These are phyloP conservation scores for Cirrhinus mrigala DNA, from an alignment of 2,797 vertebrate genomes.

Conservation along the genomic window DNA sequence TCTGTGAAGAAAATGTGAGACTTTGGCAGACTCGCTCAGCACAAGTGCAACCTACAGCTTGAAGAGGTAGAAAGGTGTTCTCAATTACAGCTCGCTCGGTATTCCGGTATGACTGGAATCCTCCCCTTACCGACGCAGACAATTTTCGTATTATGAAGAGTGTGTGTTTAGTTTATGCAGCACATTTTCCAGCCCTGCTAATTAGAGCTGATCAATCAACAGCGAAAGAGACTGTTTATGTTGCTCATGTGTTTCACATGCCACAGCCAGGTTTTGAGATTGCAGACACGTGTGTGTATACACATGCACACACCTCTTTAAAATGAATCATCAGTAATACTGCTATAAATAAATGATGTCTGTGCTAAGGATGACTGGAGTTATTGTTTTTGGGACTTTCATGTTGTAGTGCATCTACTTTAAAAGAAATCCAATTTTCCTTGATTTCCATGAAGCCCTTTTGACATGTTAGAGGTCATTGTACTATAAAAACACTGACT, in stretches of 20 bases:
- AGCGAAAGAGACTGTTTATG: background rate
- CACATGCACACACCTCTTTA: background rate
- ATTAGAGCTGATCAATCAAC: slow-evolving; percentile 68
- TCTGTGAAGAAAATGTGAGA: slow-evolving; percentile 70
- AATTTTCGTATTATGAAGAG: slow-evolving; percentile 71
- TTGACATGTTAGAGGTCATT: background rate
- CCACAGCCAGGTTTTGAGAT: slow-evolving; percentile 54
- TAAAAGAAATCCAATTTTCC: background rate
- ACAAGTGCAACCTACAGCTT: slow-evolving; percentile 53
- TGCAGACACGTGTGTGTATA: background rate
- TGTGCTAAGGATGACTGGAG: background rate
- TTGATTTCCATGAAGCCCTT: background rate
- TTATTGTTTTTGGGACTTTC: background rate
- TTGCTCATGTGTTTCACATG: slow-evolving; percentile 15
- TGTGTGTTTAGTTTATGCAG: slow-evolving; percentile 64
- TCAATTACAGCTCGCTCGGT: slow-evolving; percentile 63
- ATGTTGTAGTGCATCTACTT: background rate
- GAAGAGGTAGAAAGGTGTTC: slow-evolving; percentile 55
- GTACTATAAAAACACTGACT: background rate
- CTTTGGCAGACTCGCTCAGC: slow-evolving; percentile 61
- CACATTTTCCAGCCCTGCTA: slow-evolving; percentile 54
- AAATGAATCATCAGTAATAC: background rate
- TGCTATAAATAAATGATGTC: background rate
- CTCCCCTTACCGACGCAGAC: slow-evolving; percentile 63
- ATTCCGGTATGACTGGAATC: slow-evolving; percentile 74